A percentile compares a stretch with the other conserved stretches of the same genome.
These are phyloP conservation scores for Cydia pomonella DNA, from an alignment of 1,140 invertebrate genomes.

Conservation along the genomic window DNA sequence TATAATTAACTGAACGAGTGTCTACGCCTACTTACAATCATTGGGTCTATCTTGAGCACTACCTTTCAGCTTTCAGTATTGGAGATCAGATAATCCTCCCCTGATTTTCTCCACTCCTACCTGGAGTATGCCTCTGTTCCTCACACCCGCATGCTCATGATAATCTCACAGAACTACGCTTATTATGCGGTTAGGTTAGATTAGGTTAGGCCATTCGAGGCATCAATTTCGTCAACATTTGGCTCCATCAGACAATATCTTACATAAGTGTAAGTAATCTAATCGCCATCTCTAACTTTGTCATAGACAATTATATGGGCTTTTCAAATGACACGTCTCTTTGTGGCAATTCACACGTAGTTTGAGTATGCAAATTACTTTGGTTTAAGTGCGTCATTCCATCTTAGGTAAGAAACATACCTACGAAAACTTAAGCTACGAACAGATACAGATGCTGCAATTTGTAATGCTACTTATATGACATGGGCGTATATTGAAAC, in stretches of 20 bases:
- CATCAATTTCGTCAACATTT: no score
- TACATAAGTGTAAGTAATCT: no score
- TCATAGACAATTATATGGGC: background rate
- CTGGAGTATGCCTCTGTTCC: background rate
- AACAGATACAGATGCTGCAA: background rate
- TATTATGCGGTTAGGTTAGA: no score
- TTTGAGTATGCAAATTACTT: background rate
- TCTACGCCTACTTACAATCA: no score
- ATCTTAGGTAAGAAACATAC: background rate
- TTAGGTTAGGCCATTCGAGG: no score
- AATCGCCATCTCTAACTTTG: background rate
- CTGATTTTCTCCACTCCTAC: background rate
- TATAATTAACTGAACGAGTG: no score
- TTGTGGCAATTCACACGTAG: background rate
- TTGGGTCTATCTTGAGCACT: no score
- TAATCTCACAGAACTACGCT: no score
- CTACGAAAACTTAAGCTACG: background rate
- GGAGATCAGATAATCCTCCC: no score
- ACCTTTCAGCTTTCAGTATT: no score
- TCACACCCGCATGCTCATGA: no score
- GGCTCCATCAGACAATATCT: no score
- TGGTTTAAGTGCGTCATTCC: background rate
- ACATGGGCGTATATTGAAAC: background rate
- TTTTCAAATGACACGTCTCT: background rate
- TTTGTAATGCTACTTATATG: background rate